These are phyloP conservation scores for Pholis gunnellus DNA, from an alignment of 2,113 vertebrate species.

Conservation along the genomic window DNA sequence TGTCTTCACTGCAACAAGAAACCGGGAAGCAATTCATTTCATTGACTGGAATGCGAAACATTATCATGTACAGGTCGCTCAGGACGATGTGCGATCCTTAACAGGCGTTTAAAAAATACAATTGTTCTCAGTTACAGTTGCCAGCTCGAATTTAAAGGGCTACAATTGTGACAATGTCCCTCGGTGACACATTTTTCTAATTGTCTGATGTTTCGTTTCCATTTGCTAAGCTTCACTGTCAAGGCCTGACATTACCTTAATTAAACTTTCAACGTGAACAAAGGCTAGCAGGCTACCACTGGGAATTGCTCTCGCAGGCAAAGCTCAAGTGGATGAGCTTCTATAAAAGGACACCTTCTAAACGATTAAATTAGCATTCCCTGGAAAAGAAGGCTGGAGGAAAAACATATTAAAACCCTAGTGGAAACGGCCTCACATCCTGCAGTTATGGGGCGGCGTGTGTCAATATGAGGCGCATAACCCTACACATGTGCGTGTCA, in stretches of 20 bases:
- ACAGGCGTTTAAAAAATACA: background rate
- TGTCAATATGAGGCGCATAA: constrained; percentile 37
- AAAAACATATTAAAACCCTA: background rate
- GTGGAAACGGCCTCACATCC: constrained; percentile 41
- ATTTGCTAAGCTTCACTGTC: constrained; percentile 52
- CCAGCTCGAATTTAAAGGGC: constrained; percentile 28
- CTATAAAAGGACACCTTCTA: constrained; percentile 71
- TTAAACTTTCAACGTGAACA: constrained; percentile 69
- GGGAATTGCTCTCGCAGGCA: constrained; percentile 56
- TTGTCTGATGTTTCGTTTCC: constrained; percentile 41
- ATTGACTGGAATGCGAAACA: constrained; percentile 30
- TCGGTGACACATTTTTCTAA: constrained; percentile 37
- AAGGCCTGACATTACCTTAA: constrained; percentile 66
- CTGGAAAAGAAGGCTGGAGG: constrained; percentile 7
- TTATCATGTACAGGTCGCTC: constrained; percentile 14
- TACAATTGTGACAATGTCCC: constrained; percentile 24
- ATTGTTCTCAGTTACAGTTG: constrained; percentile 33
- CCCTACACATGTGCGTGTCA: constrained; percentile 44
- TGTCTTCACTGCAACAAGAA: constrained; percentile 89
- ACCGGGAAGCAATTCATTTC: constrained; percentile 17
- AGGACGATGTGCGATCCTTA: constrained; percentile 26
- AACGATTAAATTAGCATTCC: constrained; percentile 76
- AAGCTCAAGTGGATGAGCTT: constrained; percentile 66
- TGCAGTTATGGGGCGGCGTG: constrained; percentile 14
- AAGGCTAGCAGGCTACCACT: constrained; percentile 49